Base-by-base conservation (phyloP, 2,113 vertebrate genomes). In the Poeciliopsis turrubarensis region DNA sequence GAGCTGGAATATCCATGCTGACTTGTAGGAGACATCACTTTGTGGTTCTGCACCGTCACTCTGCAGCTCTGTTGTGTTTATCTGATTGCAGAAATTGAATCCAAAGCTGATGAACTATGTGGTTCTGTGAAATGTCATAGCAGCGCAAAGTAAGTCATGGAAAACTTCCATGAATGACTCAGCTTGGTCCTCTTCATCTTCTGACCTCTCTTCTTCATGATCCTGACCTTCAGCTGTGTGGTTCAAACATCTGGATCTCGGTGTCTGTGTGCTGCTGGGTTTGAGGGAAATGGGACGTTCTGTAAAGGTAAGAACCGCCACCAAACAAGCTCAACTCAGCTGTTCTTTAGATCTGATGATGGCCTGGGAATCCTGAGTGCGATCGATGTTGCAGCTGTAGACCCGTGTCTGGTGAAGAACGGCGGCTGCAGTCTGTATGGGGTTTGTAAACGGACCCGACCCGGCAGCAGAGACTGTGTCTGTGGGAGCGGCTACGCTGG, bases 101-200 rank as follows among this genome's bases (percentile, higher is more conserved):
- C 94, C 0, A 94, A 93, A 2, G 69, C 76, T 0, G 90, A 89
- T 2, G 92, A 91, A 1, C 34, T 87, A 9, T 99, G 98, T 32
- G 94, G 94, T 0, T 79, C 68, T 0, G 8, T 92, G 8, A 95
- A 82, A 0, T 99, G 97, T 87, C 97, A 99, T 79, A 96, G 93
- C 75, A 99, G 97, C 0, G 97, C 97, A 32, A 98, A 98, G 97
- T 99, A 89, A 51, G 97, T 96, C 67, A 1, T 7, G n/a, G 67
- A 32, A 60, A 37, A n/a, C n/a, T 22, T 19, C 10, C 29, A 7
- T 31, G 14, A 30, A 19, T 2, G 15, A 31, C 29, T 31, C 14
- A 17, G 11, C 8, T 15, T 19, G 14, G 11, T 0, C 5, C 10
- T 65, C 26, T 14, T 31, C 67, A 47, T 22, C 34, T 25, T 44